phyloP scores from a whole-genome alignment of 2,888 invertebrate genomes.

The Ectropis crepuscularia region DNA sequence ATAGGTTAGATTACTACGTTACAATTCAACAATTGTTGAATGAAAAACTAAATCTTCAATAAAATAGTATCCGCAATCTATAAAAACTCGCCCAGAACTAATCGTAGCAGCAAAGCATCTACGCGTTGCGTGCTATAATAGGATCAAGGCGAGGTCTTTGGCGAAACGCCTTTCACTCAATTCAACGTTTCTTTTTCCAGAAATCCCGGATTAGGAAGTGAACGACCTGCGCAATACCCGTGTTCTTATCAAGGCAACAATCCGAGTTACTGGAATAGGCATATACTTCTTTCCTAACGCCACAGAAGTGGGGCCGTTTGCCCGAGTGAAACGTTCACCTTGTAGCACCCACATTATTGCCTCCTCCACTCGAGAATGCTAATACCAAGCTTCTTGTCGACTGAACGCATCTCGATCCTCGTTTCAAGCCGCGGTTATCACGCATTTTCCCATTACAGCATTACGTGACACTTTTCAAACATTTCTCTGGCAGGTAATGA shows the following conservation, averaged over 20 bases:
- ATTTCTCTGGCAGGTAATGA: constrained; percentile 41
- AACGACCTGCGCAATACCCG: constrained; percentile 40
- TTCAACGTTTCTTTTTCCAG: constrained; percentile 39
- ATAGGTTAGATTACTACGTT: too few species aligned
- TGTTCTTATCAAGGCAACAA: constrained; percentile 35
- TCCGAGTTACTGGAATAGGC: constrained; percentile 34
- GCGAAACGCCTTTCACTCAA: constrained; percentile 43
- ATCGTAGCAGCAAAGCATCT: neutral
- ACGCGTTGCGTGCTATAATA: constrained; percentile 19
- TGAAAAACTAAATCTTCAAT: too few species aligned
- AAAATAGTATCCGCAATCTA: too few species aligned
- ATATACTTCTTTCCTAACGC: constrained; percentile 51
- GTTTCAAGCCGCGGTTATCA: constrained; percentile 62
- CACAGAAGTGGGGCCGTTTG: constrained; percentile 57
- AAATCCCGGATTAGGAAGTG: constrained; percentile 44
- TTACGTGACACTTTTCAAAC: constrained; percentile 58
- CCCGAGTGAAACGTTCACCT: constrained; percentile 64
- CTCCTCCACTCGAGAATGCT: constrained; percentile 63
- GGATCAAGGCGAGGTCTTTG: constrained; percentile 40
- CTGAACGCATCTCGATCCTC: constrained; percentile 60
- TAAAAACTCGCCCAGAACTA: neutral
- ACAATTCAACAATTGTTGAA: too few species aligned
- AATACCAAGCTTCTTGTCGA: constrained; percentile 60
- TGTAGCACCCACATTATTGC: constrained; percentile 71
- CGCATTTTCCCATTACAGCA: constrained; percentile 65